Evolutionary conservation across 2,888 invertebrate genomes (phyloP), one percentile per base, ranked within the genome.

Genomic region (Chesias legatella): DNA sequence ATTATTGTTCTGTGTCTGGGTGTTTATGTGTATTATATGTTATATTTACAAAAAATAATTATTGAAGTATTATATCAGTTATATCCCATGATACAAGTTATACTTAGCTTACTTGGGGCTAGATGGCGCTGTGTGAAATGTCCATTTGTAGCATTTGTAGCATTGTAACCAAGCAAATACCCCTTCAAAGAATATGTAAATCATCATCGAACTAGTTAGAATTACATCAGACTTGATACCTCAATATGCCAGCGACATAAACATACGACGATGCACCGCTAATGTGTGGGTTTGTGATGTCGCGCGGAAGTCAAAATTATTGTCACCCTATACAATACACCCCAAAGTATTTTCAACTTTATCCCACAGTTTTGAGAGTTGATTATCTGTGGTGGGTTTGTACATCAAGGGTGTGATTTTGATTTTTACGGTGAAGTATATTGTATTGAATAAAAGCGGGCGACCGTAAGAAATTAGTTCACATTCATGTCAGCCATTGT

Each of bases 391-490:
- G 46, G 31, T 7, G 3, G 0, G 1, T 36, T 34, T 33, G 13
- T 26, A 24, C 33, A 33, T 20, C 42, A 51, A 52, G 49, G 46
- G 56, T 57, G 33, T 38, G 55, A 59, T 59, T 63, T 58, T 53
- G 53, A 58, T 60, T 63, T 58, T 53, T 56, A 52, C 44, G 48
- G 53, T 59, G 53, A 55, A 51, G 52, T 59, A 57, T 64, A 63
- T 63, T 56, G 61, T 56, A 67, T 69, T 68, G 73, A 73, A 78
- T 73, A 63, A 75, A 74, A 67, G 79, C 76, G 77, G 67, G 70
- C 74, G 59, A 77, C 78, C 84, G 83, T 81, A 81, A 79, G 82
- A 73, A 88, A 86, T 88, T 85, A 86, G 82, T 66, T 68, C 65
- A 69, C 79, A 83, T 83, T 86, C 78, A 84, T 75, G 73, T 70